Conservation (phyloP, 2,113 vertebrate species). For the Triplophysa dalaica region DNA sequence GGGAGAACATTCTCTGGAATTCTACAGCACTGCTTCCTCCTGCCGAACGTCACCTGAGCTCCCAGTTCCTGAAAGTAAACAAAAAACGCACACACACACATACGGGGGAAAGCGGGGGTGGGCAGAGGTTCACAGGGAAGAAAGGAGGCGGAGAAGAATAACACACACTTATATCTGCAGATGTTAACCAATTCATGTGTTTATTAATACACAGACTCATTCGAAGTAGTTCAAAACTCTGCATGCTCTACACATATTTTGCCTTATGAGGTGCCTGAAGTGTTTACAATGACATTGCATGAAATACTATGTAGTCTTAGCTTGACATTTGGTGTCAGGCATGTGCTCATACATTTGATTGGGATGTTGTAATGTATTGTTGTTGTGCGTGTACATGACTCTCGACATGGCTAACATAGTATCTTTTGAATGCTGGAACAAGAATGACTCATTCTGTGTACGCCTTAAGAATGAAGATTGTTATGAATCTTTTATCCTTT, state of each 20-base stretch:
- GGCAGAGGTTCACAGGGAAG: conserved; percentile 38
- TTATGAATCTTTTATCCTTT: too few relatives aligned
- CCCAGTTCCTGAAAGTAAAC: conserved; percentile 47
- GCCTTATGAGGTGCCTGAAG: too few relatives aligned
- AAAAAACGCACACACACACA: conserved; percentile 27
- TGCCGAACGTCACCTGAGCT: conserved; percentile 52
- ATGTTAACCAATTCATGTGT: neutral
- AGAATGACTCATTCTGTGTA: too few relatives aligned
- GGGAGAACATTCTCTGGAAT: conserved; percentile 54
- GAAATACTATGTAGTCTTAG: neutral
- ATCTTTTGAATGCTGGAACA: too few relatives aligned
- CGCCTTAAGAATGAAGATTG: too few relatives aligned
- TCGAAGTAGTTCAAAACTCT: neutral
- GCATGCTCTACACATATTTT: neutral
- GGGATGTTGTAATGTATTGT: too few relatives aligned
- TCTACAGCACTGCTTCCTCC: conserved; percentile 50
- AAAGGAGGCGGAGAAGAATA: conserved; percentile 48
- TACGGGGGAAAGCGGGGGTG: conserved; percentile 43
- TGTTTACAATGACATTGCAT: too few relatives aligned
- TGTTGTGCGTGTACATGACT: too few relatives aligned
- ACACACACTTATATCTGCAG: conserved; percentile 12
- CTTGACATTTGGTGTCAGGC: neutral
- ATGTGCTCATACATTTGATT: too few relatives aligned
- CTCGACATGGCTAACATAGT: too few relatives aligned
- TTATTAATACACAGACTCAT: neutral